Percentiles rank a stretch among this genome's conserved stretches.
These are phyloP conservation scores for Temnothorax nylanderi DNA, from an alignment of 1,140 invertebrate genomes.

Conservation along the genomic window DNA sequence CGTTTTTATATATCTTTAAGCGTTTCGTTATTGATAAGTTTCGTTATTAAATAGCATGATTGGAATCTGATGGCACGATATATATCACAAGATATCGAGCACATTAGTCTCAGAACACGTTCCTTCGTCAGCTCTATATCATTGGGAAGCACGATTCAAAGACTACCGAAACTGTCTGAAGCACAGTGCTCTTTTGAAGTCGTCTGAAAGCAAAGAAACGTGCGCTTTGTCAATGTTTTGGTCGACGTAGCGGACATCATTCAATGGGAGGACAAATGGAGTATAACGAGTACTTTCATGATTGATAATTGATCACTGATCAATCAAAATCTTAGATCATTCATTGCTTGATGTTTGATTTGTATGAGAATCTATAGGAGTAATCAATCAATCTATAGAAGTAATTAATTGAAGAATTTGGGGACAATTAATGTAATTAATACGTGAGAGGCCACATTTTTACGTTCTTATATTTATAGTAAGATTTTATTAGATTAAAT, in stretches of 20 bases:
- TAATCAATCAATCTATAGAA: background rate
- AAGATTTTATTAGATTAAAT: too few species aligned
- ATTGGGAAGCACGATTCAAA: background rate
- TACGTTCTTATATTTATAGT: background rate
- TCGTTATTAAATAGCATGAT: conserved; percentile 11
- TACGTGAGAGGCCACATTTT: background rate
- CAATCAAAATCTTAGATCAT: background rate
- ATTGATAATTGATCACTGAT: conserved; percentile 8
- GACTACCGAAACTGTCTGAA: background rate
- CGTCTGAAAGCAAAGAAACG: background rate
- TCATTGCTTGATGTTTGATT: background rate
- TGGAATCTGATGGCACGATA: background rate
- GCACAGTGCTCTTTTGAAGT: background rate
- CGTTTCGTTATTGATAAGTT: too few species aligned
- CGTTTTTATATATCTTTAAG: conserved; percentile 10
- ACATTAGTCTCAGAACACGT: conserved; percentile 3
- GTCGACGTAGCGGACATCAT: conserved; percentile 7
- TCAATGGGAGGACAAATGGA: background rate
- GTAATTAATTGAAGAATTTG: background rate
- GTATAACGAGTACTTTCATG: conserved; percentile 13
- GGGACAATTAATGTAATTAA: background rate
- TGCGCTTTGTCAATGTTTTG: conserved; percentile 3
- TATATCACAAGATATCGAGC: background rate
- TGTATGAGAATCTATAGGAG: background rate
- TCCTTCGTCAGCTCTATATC: conserved; percentile 5